Base-by-base conservation (phyloP, 2,888 invertebrate species). In the Dynastes hyllus region DNA sequence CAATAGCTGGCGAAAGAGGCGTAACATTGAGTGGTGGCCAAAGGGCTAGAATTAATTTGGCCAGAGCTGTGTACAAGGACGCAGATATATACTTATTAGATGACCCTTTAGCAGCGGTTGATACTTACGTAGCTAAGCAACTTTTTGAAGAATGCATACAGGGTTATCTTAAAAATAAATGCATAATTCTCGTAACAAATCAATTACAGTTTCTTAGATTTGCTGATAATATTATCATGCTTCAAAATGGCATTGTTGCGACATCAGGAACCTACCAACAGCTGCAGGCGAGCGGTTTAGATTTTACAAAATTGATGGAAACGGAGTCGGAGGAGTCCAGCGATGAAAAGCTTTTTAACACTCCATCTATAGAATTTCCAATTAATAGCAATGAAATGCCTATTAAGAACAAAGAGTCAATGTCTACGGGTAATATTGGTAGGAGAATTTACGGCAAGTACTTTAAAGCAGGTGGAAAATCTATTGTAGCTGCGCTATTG, bases 51-150 rank as follows among this genome's bases (percentile, higher is more conserved):
- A 94, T 97, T 77, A 95, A 95, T 73, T 91, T 97, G 66, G 96
- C 95, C 0, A 92, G 97, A 81, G 94, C 96, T 0, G 92, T 96
- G 1, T 97, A 96, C 88, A 92, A 93, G 55, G 92, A 95, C 78
- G 93, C 95, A 0, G 95, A 96, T 81, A 93, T 97, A 80, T 97
- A 96, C 86, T 88, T 97, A 9, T 89, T 97, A 75, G 97, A 97
- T 87, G 97, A 97, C 89, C 97, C 97, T 0, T 90, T 97, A 16
- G 94, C 95, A 81, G 97, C 97, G 0, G 97, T 97, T 11, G 97
- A 97, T 89, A 92, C 96, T 0, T 94, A 95, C 86, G 97, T 97
- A 1, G 95, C 96, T 0, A 92, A 94, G 0, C 95, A 96, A 88
- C 90, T 97, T 83, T 97, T 96, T 88, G 95, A 96, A 85, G 92